phyloP scores from a whole-genome alignment of 1,140 invertebrate species.

The Chironomus tepperi region DNA sequence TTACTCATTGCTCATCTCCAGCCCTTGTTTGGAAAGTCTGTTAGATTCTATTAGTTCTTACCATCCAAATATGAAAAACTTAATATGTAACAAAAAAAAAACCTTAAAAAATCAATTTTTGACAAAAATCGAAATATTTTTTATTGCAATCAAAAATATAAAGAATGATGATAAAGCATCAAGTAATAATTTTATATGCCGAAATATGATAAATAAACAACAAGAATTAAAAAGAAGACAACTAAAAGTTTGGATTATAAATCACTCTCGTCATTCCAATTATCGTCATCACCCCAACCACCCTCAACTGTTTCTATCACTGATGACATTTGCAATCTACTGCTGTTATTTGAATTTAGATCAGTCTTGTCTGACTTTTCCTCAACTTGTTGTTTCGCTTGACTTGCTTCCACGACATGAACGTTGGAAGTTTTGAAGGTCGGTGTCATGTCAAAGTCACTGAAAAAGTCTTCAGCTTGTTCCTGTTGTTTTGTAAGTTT shows the following conservation, averaged over 20 bases:
- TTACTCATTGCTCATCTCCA: too few species aligned
- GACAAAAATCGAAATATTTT: too few species aligned
- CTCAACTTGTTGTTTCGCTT: constrained; percentile 40
- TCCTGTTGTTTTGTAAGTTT: constrained; percentile 41
- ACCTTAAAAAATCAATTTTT: too few species aligned
- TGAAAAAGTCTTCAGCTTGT: constrained; percentile 56
- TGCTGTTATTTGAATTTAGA: constrained; percentile 34
- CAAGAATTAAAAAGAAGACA: background rate
- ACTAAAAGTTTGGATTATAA: background rate
- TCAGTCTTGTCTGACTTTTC: constrained; percentile 38
- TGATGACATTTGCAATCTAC: background rate
- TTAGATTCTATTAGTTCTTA: too few species aligned
- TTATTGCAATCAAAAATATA: too few species aligned
- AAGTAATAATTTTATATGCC: too few species aligned
- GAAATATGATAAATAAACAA: background rate
- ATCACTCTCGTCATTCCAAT: constrained; percentile 27
- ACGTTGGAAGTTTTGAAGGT: constrained; percentile 51
- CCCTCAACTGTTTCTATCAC: constrained; percentile 28
- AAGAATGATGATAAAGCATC: too few species aligned
- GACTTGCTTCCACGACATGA: too few species aligned
- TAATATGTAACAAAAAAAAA: too few species aligned
- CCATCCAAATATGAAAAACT: too few species aligned
- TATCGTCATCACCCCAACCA: constrained; percentile 41
- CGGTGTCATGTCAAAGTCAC: constrained; percentile 63
- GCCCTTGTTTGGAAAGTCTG: too few species aligned